Conservation (phyloP, 2,888 invertebrate genomes). For the Drosophila merina region DNA sequence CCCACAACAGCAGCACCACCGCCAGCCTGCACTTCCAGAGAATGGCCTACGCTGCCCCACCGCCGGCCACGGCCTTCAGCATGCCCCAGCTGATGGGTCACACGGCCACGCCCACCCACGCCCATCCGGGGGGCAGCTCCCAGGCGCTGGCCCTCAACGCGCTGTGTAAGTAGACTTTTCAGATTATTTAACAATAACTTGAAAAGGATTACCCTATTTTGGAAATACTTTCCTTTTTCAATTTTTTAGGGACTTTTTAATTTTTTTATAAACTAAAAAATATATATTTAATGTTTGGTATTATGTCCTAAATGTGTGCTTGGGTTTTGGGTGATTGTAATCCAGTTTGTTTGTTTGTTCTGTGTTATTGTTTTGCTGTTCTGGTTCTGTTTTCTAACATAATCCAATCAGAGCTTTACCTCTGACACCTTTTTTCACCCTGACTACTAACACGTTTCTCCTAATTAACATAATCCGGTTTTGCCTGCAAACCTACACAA, state of each 20-base stretch:
- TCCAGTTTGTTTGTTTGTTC: conserved; percentile 26
- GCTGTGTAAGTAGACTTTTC: conserved; percentile 82
- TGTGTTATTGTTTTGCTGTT: conserved; percentile 38
- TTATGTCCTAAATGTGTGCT: conserved; percentile 21
- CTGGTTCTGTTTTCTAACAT: conserved; percentile 29
- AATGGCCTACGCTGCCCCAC: conserved; percentile 41
- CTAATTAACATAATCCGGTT: neutral
- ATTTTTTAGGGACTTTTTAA: neutral
- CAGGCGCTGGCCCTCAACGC: conserved; percentile 83
- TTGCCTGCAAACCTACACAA: conserved; percentile 36
- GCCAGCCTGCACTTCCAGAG: conserved; percentile 47
- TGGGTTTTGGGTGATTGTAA: conserved; percentile 17
- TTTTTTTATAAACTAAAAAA: neutral
- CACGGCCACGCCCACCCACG: conserved; percentile 64
- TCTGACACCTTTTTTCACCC: conserved; percentile 19
- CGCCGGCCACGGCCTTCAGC: conserved; percentile 43
- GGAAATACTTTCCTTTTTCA: neutral
- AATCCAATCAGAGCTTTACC: conserved; percentile 24
- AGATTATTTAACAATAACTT: neutral
- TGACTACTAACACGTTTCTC: conserved; percentile 3
- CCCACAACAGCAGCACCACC: conserved; percentile 37
- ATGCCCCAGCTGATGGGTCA: conserved; percentile 74
- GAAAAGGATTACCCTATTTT: neutral
- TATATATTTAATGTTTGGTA: conserved; percentile 3
- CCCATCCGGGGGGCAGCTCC: conserved; percentile 65